phyloP scores from a whole-genome alignment of 2,888 invertebrate genomes.

The Synanthedon andrenaeformis region DNA sequence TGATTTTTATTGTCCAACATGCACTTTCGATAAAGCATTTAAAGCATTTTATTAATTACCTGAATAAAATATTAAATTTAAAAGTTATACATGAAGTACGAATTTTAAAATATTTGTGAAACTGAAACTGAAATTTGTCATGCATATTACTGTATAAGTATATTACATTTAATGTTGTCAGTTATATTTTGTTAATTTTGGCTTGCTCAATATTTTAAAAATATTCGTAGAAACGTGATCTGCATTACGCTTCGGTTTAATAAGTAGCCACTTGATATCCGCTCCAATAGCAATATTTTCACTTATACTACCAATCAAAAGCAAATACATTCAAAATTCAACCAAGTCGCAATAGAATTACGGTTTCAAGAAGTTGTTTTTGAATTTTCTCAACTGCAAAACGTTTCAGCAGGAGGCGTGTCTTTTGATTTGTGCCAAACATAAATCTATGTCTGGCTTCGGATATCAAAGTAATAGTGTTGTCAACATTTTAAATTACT shows the following conservation, averaged over 20 bases:
- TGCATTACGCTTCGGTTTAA: neutral
- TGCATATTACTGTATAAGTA: too few species aligned
- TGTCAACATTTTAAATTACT: slow-evolving; percentile 1
- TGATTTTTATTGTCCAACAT: too few species aligned
- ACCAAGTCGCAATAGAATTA: slow-evolving; percentile 3
- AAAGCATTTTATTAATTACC: too few species aligned
- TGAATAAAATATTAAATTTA: too few species aligned
- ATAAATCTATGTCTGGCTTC: slow-evolving; percentile 22
- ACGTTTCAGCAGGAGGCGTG: slow-evolving; percentile 11
- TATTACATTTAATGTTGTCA: too few species aligned
- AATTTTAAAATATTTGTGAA: too few species aligned
- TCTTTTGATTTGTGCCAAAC: slow-evolving; percentile 26
- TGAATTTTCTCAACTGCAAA: neutral
- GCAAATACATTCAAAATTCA: slow-evolving; percentile 11
- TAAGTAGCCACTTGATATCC: neutral
- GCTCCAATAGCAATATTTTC: neutral
- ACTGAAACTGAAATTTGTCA: too few species aligned
- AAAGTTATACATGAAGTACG: too few species aligned
- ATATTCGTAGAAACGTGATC: neutral
- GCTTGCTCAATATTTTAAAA: too few species aligned
- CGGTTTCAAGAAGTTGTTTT: neutral
- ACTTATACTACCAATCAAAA: neutral
- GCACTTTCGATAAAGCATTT: too few species aligned
- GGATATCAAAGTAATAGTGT: slow-evolving; percentile 15
- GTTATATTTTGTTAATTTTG: too few species aligned